Percentiles rank a stretch among this genome's conserved stretches.
Conservation (phyloP, 1,140 invertebrate species). For the Lysiphlebus fabarum region DNA sequence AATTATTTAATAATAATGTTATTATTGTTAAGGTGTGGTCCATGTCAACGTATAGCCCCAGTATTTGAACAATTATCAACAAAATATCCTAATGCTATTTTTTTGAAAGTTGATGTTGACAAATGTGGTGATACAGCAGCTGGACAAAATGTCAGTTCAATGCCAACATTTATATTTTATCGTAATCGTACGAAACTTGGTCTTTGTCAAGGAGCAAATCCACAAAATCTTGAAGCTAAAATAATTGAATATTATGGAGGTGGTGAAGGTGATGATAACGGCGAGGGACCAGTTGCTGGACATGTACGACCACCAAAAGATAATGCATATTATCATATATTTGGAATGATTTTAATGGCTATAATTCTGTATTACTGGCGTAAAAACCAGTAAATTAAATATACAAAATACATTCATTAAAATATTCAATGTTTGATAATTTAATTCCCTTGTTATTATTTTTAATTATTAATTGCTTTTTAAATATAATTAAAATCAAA, state of each 20-base stretch:
- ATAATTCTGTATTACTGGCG: conserved; percentile 45
- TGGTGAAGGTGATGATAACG: conserved; percentile 59
- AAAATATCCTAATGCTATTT: conserved; percentile 85
- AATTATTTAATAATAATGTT: not conserved
- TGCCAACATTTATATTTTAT: conserved; percentile 98
- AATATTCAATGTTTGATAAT: not conserved
- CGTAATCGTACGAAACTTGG: conserved; percentile 78
- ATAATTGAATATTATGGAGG: conserved; percentile 82
- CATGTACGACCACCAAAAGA: conserved; percentile 63
- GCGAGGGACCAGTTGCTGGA: conserved; percentile 67
- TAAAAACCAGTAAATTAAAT: conserved; percentile 28
- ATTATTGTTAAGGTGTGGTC: conserved; percentile 76
- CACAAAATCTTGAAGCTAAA: conserved; percentile 77
- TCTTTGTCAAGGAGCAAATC: conserved; percentile 80
- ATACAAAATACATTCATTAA: not conserved
- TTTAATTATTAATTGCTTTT: too few species aligned
- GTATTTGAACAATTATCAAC: conserved; percentile 80
- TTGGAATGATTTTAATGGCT: conserved; percentile 44
- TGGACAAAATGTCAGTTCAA: conserved; percentile 82
- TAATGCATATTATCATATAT: conserved; percentile 43
- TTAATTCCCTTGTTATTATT: not conserved
- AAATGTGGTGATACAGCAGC: conserved; percentile 82
- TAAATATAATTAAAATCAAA: not conserved
- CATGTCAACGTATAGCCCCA: conserved; percentile 89
- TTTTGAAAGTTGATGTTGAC: conserved; percentile 94